Evolutionary conservation across 2,797 vertebrate genomes (phyloP), one percentile per base, ranked within the genome.

Genomic region (Pampus argenteus): DNA sequence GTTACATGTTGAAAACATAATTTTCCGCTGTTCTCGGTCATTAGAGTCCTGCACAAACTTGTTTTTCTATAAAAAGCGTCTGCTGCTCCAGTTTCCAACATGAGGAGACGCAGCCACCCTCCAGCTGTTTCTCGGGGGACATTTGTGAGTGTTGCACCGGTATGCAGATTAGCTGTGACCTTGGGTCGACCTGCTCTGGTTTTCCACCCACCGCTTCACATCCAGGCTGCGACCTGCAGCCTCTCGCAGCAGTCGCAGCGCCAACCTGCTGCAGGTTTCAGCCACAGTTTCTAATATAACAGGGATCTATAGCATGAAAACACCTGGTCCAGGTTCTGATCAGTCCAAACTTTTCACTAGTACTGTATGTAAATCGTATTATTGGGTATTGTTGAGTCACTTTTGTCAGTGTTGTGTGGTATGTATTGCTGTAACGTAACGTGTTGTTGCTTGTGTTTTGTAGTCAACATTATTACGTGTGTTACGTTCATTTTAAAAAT

Each of bases 121-220:
- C 65, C 75, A 70, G 66, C 70, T 81, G 80, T 85, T 85, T 66
- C 60, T 51, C 25, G 0, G 48, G 75, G 69, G 85, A 61, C 31
- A 14, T 34, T 51, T 60, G 2, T 1, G 28, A 58, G 57, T 38
- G 38, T 7, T 0, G 50, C 28, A 40, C 58, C 66, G 1, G 6
- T 31, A 52, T 63, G 72, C 66, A 81, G 72, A 83, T 74, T 13
- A 63, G 50, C 1, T 34, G 17, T 40, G 73, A 71, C 70, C 76
- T 50, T 2, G 18, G 4, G 17, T n/a, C 9, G 42, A 77, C 69
- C 66, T 3, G 45, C 55, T 66, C 52, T 64, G 72, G 63, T 69
- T 66, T 54, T 72, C 68, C 55, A 54, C 74, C 71, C 59, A 58
- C 64, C 1, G 54, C 71, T 38, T 54, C 77, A 77, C 77, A 63